These are phyloP conservation scores for Pyrochroa serraticornis DNA, from an alignment of 2,888 invertebrate genomes.

Conservation along the genomic window DNA sequence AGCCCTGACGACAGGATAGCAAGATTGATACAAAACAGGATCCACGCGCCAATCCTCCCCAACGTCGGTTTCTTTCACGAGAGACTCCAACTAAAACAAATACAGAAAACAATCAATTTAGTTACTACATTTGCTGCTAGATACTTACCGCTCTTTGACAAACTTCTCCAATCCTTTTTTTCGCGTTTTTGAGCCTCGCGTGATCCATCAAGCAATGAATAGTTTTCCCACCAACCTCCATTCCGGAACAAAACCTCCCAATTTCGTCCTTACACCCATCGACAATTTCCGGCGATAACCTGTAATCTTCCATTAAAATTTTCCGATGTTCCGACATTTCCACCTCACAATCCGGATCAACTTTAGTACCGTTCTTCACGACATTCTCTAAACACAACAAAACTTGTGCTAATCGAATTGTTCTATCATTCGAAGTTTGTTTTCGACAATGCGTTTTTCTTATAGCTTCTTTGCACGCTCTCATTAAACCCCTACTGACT, in stretches of 20 bases:
- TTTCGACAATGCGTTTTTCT: conserved; percentile 83
- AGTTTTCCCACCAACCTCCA: conserved; percentile 84
- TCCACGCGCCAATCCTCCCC: conserved; percentile 96
- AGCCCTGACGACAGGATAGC: conserved; percentile 81
- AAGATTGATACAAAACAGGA: conserved; percentile 84
- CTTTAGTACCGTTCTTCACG: conserved; percentile 71
- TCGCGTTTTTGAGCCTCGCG: conserved; percentile 69
- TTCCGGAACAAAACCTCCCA: conserved; percentile 70
- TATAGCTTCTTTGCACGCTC: conserved; percentile 90
- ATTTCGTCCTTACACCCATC: conserved; percentile 87
- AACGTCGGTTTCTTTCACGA: conserved; percentile 88
- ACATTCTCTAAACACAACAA: conserved; percentile 89
- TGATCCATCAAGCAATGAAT: conserved; percentile 96
- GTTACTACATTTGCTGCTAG: background rate
- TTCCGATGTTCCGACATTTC: conserved; percentile 92
- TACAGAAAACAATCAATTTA: background rate
- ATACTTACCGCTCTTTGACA: conserved; percentile 75
- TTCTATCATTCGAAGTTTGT: conserved; percentile 80
- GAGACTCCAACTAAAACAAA: conserved; percentile 68
- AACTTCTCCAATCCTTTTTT: conserved; percentile 68
- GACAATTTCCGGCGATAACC: conserved; percentile 91
- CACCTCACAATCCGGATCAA: conserved; percentile 78
- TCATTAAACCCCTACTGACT: conserved; percentile 85
- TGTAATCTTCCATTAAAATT: conserved; percentile 91
- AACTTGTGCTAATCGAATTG: conserved; percentile 86